Percentiles rank a stretch among this genome's conserved stretches.
Evolutionary conservation across 2,113 vertebrate species (phyloP).

Genomic region (Vulpes lagopus): DNA sequence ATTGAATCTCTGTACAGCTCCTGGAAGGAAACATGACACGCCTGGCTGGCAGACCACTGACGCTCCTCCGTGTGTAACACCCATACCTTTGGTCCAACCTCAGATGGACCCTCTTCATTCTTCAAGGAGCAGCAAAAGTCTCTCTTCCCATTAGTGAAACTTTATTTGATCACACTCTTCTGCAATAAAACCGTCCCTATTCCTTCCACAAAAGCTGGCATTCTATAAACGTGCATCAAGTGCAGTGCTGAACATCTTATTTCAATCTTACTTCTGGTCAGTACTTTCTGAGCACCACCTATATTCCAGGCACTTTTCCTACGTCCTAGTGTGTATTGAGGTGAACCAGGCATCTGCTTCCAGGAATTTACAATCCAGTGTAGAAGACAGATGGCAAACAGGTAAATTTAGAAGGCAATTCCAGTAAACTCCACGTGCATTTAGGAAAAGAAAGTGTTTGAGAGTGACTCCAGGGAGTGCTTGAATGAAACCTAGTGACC

Average conservation of each 20-base stretch:
- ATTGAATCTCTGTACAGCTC: not conserved
- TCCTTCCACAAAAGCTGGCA: not conserved
- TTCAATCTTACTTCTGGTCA: not conserved
- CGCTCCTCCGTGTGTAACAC: not conserved
- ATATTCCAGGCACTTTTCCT: not conserved
- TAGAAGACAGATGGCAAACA: not conserved
- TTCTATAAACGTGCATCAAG: rapidly evolving
- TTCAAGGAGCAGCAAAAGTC: not conserved
- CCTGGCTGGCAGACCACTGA: too few species aligned
- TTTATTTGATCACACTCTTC: not conserved
- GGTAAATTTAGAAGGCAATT: not conserved
- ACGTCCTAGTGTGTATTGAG: not conserved
- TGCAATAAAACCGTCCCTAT: not conserved
- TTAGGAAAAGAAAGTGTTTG: not conserved
- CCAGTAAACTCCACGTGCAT: rapidly evolving
- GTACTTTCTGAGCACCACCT: not conserved
- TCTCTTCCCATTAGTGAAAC: not conserved
- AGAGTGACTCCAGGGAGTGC: rapidly evolving
- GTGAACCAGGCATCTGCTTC: not conserved
- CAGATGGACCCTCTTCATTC: not conserved
- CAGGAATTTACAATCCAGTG: not conserved
- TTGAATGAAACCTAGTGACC: not conserved
- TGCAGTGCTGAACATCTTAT: not conserved
- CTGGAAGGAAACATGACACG: not conserved
- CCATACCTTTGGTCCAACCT: not conserved